Conservation (phyloP, 2,113 vertebrate genomes). For the Hoplias malabaricus region DNA sequence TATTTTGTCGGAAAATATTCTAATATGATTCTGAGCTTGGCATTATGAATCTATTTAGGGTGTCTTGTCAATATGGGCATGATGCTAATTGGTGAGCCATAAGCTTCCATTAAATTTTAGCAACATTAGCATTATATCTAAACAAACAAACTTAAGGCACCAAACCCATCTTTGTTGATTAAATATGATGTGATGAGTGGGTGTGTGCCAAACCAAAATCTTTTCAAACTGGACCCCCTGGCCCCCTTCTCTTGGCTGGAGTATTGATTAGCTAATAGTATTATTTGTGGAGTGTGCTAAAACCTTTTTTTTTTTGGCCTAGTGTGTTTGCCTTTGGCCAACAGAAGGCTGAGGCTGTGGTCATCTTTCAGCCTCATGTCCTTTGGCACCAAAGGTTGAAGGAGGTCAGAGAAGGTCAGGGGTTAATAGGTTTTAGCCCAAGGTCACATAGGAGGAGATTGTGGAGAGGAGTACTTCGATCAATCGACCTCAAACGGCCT, state of each 20-base stretch:
- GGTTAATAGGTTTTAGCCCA: conserved; percentile 57
- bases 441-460: conserved; percentile 41
- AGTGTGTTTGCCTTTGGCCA: conserved; percentile 75
- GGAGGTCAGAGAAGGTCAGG: conserved; percentile 39
- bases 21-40: no score
- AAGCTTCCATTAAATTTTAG: no score
- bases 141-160: no score
- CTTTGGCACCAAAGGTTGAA: conserved; percentile 42
- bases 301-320: conserved; percentile 23
- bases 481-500: conserved; percentile 24
- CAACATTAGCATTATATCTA: no score
- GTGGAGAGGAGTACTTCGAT: conserved; percentile 20
- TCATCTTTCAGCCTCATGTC: conserved; percentile 69
- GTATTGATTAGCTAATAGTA: conserved; percentile 56
- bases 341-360: conserved; percentile 86
- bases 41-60: no score
- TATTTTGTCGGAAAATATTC: no score
- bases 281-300: conserved; percentile 52
- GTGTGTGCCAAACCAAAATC: not conserved
- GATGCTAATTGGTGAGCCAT: no score
- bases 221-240: conserved; percentile 11
- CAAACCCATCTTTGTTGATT: no score
- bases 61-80: no score
- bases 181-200: no score
- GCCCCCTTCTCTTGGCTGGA: conserved; percentile 10